These are phyloP conservation scores for Solenodon paradoxus DNA, from an alignment of 2,113 vertebrate species.

Conservation along the genomic window DNA sequence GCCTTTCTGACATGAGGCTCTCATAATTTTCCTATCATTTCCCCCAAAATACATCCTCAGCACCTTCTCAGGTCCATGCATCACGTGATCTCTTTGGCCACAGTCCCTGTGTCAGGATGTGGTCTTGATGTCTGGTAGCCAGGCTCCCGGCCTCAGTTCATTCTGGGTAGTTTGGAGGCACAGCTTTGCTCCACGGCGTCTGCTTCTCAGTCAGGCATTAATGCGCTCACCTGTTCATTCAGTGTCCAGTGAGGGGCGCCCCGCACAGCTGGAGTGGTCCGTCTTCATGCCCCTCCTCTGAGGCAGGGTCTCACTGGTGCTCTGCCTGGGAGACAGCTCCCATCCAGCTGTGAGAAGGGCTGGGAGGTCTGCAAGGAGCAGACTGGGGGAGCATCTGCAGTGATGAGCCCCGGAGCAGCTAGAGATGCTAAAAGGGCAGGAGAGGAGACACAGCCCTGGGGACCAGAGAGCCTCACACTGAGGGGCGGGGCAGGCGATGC, in stretches of 20 bases:
- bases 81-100: background rate
- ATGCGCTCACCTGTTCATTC: background rate
- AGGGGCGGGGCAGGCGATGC: background rate
- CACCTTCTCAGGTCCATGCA: background rate
- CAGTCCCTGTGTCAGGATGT: background rate
- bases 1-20: background rate
- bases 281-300: background rate
- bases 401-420: background rate
- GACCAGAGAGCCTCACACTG: background rate
- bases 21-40: background rate
- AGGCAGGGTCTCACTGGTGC: background rate
- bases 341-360: background rate
- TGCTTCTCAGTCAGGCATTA: background rate
- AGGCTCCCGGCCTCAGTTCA: background rate
- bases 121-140: background rate
- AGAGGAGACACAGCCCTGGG: background rate
- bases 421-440: background rate
- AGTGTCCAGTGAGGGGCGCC: background rate
- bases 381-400: background rate
- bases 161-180: background rate
- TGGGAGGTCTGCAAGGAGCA: background rate
- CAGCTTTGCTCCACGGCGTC: background rate
- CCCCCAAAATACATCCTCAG: background rate
- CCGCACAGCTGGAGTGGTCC: rapidly evolving
- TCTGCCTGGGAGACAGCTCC: no score